Evolutionary conservation across 2,888 invertebrate genomes (phyloP).

Genomic region (Melanophora roralis): DNA sequence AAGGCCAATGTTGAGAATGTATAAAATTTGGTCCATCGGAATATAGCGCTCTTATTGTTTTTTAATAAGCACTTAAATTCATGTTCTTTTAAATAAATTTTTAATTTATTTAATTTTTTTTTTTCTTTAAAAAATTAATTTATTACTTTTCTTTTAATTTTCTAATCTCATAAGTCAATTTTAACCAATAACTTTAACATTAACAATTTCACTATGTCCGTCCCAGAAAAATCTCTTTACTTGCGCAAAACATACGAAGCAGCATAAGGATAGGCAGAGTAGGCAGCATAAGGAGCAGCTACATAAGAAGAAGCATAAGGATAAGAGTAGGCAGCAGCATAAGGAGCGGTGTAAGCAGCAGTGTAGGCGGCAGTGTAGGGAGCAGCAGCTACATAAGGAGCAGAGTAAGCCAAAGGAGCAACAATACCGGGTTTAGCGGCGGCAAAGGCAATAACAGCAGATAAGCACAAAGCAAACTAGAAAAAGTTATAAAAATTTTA

Average conservation of each 20-base stretch:
- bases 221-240: constrained; percentile 11
- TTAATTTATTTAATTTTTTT: no score
- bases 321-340: constrained; percentile 62
- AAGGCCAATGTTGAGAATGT: no score
- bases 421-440: constrained; percentile 66
- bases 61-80: no score
- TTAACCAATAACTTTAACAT: no score
- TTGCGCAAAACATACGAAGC: constrained; percentile 51
- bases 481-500: neutral
- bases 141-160: no score
- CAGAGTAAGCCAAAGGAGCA: constrained; percentile 61
- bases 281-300: constrained; percentile 60
- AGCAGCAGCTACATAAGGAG: constrained; percentile 54
- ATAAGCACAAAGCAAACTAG: constrained; percentile 63
- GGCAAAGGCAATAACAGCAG: constrained; percentile 63
- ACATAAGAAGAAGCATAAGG: constrained; percentile 64
- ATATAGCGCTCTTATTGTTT: no score
- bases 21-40: no score
- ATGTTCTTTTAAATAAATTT: no score
- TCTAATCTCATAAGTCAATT: no score
- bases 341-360: constrained; percentile 65
- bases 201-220: no score
- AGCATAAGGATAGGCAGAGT: constrained; percentile 62
- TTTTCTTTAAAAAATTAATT: no score
- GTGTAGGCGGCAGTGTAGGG: constrained; percentile 60